Evolutionary conservation across 2,113 vertebrate species (phyloP).

Genomic region (Ploceus nigricollis): DNA sequence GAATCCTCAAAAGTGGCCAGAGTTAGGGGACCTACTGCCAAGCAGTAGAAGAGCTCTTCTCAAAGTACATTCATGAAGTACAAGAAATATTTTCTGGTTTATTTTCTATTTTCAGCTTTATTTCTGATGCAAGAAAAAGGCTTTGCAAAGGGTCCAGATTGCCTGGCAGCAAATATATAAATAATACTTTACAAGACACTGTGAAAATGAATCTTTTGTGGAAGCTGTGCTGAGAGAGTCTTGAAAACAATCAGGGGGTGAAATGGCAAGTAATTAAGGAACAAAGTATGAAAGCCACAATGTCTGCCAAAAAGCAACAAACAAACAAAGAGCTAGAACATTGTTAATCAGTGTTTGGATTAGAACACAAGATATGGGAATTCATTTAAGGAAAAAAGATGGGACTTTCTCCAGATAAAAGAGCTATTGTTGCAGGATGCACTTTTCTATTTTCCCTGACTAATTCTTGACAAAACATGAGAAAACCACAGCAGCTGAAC

Average conservation of each 20-base stretch:
- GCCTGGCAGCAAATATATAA: conserved; percentile 22
- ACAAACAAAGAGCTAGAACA: conserved; percentile 32
- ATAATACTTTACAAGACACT: not conserved
- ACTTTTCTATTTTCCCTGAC: not conserved
- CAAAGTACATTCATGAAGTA: not conserved
- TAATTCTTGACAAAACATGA: not conserved
- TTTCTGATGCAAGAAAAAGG: not conserved
- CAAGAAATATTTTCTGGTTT: not conserved
- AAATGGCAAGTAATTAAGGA: conserved; percentile 59
- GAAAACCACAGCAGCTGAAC: not conserved
- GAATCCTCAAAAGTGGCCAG: not conserved
- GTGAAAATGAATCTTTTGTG: conserved; percentile 19
- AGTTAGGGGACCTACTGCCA: not conserved
- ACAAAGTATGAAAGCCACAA: not conserved
- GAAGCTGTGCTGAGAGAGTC: not conserved
- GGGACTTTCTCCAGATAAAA: conserved; percentile 1
- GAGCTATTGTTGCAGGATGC: not conserved
- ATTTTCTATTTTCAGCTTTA: not conserved
- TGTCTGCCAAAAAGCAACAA: conserved; percentile 15
- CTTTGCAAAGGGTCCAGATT: not conserved
- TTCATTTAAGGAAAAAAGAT: conserved; percentile 18
- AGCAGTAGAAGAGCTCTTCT: not conserved
- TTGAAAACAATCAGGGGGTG: not conserved
- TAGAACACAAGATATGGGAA: not conserved
- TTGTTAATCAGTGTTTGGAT: conserved; percentile 38